These are phyloP conservation scores for Cheirogaleus major DNA, from an alignment of 2,797 vertebrate genomes.

Conservation along the genomic window DNA sequence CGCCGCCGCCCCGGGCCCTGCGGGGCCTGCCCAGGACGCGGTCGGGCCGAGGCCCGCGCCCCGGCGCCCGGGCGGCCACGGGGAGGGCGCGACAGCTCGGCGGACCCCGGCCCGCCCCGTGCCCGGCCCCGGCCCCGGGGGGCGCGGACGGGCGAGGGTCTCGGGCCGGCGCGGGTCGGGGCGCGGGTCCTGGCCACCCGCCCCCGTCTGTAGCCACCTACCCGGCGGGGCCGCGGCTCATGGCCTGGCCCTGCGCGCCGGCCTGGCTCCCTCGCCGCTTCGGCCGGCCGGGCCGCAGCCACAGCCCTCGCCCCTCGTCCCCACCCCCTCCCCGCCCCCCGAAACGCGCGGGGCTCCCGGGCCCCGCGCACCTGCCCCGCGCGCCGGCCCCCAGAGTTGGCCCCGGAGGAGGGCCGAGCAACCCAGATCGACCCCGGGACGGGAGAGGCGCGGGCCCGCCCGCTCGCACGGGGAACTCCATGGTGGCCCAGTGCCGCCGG, in stretches of 20 bases:
- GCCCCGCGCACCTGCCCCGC: constrained; percentile 68
- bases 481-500: constrained; percentile 6
- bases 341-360: constrained; percentile 35
- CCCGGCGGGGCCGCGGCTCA: constrained; percentile 88
- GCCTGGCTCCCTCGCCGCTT: constrained; percentile 86
- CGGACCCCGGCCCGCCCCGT: neutral
- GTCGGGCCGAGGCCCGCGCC: constrained; percentile 29
- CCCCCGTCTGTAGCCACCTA: neutral
- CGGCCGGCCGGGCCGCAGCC: constrained; percentile 86
- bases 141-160: neutral
- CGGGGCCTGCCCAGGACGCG: constrained; percentile 64
- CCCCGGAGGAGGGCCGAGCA: neutral
- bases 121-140: neutral
- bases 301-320: constrained; percentile 56
- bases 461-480: neutral
- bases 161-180: neutral
- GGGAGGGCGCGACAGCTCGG: constrained; percentile 43
- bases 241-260: constrained; percentile 87
- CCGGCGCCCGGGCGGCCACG: constrained; percentile 60
- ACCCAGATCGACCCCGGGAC: neutral
- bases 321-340: constrained; percentile 20
- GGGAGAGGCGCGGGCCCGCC: neutral
- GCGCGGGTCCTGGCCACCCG: neutral
- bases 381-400: neutral
- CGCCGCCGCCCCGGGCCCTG: constrained; percentile 65